Evolutionary conservation across 1,140 invertebrate genomes (phyloP).

Genomic region (Triops longicaudatus): DNA sequence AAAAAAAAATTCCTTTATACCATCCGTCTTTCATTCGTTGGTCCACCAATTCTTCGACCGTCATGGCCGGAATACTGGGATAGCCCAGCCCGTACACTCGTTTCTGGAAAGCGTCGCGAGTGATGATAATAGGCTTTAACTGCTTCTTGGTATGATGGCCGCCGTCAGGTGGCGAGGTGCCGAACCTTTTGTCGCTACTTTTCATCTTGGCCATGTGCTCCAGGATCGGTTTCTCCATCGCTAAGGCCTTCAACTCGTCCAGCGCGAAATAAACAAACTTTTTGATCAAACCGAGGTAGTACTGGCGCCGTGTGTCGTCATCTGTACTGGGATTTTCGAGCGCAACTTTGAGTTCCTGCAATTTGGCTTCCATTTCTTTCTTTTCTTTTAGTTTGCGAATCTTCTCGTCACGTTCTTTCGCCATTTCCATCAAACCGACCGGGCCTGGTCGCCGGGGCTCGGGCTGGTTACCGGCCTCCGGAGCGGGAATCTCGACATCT

Average conservation of each 20-base stretch:
- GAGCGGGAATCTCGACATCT: constrained; percentile 47
- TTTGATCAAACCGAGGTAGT: constrained; percentile 68
- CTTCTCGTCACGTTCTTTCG: constrained; percentile 54
- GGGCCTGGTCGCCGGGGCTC: constrained; percentile 26
- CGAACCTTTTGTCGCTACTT: constrained; percentile 32
- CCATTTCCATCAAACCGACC: constrained; percentile 31
- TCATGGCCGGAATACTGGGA: constrained; percentile 81
- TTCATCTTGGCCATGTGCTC: constrained; percentile 55
- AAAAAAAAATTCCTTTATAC: constrained; percentile 38
- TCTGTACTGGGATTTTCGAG: constrained; percentile 43
- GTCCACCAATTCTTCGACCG: constrained; percentile 92
- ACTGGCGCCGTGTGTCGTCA: constrained; percentile 71
- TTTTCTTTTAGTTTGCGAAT: constrained; percentile 68
- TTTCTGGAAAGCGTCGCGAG: constrained; percentile 79
- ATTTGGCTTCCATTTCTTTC: constrained; percentile 64
- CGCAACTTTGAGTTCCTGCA: constrained; percentile 52
- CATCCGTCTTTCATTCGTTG: constrained; percentile 70
- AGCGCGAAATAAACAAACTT: constrained; percentile 61
- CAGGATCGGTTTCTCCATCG: constrained; percentile 62
- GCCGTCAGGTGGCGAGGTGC: background rate
- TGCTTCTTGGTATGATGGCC: constrained; percentile 37
- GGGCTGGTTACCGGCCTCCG: constrained; percentile 28
- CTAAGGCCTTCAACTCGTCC: constrained; percentile 61
- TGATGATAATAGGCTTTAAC: constrained; percentile 87
- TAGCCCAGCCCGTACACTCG: constrained; percentile 90